Conservation (phyloP, 2,888 invertebrate genomes). For the Prostheceraeus crozeri region DNA sequence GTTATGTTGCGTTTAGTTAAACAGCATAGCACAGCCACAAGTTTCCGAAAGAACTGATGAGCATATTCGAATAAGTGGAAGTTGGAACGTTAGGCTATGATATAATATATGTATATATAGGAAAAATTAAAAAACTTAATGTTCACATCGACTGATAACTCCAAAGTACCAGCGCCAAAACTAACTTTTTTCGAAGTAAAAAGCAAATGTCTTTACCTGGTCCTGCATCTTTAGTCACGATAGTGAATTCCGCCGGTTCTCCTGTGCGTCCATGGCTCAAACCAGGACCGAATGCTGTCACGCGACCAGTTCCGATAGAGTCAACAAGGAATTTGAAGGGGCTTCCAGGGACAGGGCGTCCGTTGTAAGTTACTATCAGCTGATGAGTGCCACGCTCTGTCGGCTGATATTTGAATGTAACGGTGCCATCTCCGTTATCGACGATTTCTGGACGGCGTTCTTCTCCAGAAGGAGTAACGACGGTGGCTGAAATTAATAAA, state of each 20-base stretch:
- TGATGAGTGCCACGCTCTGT: slow-evolving; percentile 89
- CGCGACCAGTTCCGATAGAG: slow-evolving; percentile 75
- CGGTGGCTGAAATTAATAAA: too few relatives aligned
- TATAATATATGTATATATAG: too few relatives aligned
- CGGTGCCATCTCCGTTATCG: slow-evolving; percentile 91
- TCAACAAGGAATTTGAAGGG: slow-evolving; percentile 91
- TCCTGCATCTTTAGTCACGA: slow-evolving; percentile 91
- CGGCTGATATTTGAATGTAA: slow-evolving; percentile 87
- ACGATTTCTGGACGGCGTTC: slow-evolving; percentile 68
- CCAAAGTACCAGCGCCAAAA: too few relatives aligned
- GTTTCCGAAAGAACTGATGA: too few relatives aligned
- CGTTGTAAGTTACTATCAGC: slow-evolving; percentile 84
- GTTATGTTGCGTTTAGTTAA: too few relatives aligned
- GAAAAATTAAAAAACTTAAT: too few relatives aligned
- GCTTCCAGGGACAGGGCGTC: slow-evolving; percentile 86
- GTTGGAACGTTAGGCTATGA: too few relatives aligned
- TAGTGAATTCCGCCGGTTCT: slow-evolving; percentile 87
- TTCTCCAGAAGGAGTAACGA: slow-evolving; percentile 89
- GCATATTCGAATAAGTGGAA: too few relatives aligned
- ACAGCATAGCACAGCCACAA: too few relatives aligned
- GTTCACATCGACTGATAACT: too few relatives aligned
- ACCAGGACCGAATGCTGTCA: slow-evolving; percentile 91
- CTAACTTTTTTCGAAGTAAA: too few relatives aligned
- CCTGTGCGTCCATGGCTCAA: slow-evolving; percentile 83
- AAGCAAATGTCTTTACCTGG: slow-evolving; percentile 62